Conservation (phyloP, 2,797 vertebrate genomes). For the Cichlasoma orientale region DNA sequence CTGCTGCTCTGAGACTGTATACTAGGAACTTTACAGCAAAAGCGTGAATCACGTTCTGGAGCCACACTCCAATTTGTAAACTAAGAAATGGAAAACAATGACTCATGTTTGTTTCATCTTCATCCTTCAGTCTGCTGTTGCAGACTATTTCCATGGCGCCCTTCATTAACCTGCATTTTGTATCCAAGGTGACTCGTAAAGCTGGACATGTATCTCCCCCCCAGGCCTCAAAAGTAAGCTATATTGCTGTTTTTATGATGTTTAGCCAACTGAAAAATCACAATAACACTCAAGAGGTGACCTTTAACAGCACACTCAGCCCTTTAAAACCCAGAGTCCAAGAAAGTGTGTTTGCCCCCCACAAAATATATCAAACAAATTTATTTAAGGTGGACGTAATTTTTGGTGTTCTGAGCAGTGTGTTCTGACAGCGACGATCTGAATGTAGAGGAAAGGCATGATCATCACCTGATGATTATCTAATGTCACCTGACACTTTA, state of each 20-base stretch:
- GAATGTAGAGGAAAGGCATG: not conserved
- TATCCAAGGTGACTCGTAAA: constrained; percentile 47
- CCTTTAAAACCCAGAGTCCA: not conserved
- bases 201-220: constrained; percentile 4
- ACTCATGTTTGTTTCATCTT: constrained; percentile 39
- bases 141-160: constrained; percentile 36
- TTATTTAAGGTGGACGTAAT: not conserved
- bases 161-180: constrained; percentile 36
- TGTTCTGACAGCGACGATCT: not conserved
- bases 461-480: too few species aligned
- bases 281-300: constrained; percentile 9
- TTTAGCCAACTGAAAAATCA: constrained; percentile 12
- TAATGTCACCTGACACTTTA: too few species aligned
- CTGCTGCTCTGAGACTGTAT: not conserved
- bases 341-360: not conserved
- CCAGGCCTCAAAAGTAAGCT: constrained; percentile 14
- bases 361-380: not conserved
- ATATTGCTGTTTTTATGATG: constrained; percentile 11
- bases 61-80: constrained; percentile 15
- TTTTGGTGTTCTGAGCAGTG: not conserved
- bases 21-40: constrained; percentile 5
- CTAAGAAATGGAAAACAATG: constrained; percentile 34
- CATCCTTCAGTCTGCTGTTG: constrained; percentile 1
- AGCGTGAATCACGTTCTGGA: not conserved
- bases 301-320: constrained; percentile 1